Conservation (phyloP, 92 coral and sea anemone genomes). For the Bergia sp. region DNA sequence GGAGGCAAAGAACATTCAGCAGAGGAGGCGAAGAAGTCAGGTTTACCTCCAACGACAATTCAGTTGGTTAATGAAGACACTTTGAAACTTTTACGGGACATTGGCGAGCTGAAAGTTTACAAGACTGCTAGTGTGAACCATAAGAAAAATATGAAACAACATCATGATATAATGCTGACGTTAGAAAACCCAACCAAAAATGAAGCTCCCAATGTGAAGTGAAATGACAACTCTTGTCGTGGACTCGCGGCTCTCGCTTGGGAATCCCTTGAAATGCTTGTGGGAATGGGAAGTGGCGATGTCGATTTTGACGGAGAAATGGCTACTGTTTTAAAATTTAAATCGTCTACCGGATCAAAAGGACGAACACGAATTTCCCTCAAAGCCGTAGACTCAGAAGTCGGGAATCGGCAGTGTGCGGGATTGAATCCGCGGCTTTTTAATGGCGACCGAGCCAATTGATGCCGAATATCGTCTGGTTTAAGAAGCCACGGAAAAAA, state of each 20-base stretch:
- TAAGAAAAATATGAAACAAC: conserved; percentile 73
- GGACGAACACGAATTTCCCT: not conserved
- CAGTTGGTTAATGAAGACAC: conserved; percentile 96
- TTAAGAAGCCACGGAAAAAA: conserved; percentile 10
- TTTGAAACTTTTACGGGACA: conserved; percentile 84
- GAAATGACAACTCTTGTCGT: conserved; percentile 32
- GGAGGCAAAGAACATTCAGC: conserved; percentile 58
- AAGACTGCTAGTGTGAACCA: conserved; percentile 81
- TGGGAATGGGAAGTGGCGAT: not conserved
- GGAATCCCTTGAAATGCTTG: conserved; percentile 1
- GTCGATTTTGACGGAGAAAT: conserved; percentile 4
- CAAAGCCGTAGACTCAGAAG: not conserved
- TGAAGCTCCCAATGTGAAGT: conserved; percentile 41
- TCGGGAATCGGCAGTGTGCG: not conserved
- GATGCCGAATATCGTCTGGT: conserved; percentile 14
- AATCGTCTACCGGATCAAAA: not conserved
- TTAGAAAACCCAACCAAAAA: conserved; percentile 88
- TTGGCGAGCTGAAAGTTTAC: conserved; percentile 96
- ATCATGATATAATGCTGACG: conserved; percentile 86
- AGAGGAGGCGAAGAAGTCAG: conserved; percentile 34
- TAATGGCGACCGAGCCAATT: conserved; percentile 30
- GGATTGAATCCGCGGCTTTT: conserved; percentile 21
- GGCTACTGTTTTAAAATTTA: conserved; percentile 4
- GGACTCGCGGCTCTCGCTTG: not conserved
- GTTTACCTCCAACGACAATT: conserved; percentile 71